phyloP scores from a whole-genome alignment of 2,888 invertebrate genomes.

The Mechanitis mazaeus region DNA sequence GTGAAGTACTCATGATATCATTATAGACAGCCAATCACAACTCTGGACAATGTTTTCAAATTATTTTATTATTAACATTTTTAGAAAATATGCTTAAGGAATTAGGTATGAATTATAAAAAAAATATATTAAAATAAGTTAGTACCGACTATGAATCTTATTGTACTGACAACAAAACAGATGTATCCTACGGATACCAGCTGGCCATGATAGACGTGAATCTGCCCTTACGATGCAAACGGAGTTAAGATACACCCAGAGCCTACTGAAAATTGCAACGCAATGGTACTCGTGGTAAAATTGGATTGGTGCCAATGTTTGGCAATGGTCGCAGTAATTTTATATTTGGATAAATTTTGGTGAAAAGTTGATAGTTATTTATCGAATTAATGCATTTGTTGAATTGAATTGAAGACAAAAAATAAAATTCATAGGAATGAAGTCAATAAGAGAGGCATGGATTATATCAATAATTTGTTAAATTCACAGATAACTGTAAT shows the following conservation, averaged over 20 bases:
- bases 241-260: slow-evolving; percentile 29
- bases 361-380: slow-evolving; percentile 25
- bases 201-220: slow-evolving; percentile 36
- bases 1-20: too few species aligned
- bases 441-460: too few species aligned
- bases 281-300: slow-evolving; percentile 31
- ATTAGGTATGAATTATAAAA: too few species aligned
- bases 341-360: slow-evolving; percentile 32
- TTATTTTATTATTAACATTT: too few species aligned
- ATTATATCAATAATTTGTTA: too few species aligned
- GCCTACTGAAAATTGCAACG: slow-evolving; percentile 27
- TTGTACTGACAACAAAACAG: slow-evolving; percentile 40
- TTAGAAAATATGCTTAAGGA: too few species aligned
- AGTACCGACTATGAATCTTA: slow-evolving; percentile 23
- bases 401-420: neutral
- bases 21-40: too few species aligned
- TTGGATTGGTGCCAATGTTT: slow-evolving; percentile 32
- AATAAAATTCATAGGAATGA: too few species aligned
- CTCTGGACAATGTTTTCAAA: too few species aligned
- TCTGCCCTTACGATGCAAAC: slow-evolving; percentile 35
- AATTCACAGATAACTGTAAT: too few species aligned
- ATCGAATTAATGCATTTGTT: slow-evolving; percentile 15
- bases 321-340: slow-evolving; percentile 31
- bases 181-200: slow-evolving; percentile 38
- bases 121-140: slow-evolving; percentile 12